Evolutionary conservation across 2,888 invertebrate genomes (phyloP), one percentile per base, ranked within the genome.

Genomic region (Synergus japonicus): DNA sequence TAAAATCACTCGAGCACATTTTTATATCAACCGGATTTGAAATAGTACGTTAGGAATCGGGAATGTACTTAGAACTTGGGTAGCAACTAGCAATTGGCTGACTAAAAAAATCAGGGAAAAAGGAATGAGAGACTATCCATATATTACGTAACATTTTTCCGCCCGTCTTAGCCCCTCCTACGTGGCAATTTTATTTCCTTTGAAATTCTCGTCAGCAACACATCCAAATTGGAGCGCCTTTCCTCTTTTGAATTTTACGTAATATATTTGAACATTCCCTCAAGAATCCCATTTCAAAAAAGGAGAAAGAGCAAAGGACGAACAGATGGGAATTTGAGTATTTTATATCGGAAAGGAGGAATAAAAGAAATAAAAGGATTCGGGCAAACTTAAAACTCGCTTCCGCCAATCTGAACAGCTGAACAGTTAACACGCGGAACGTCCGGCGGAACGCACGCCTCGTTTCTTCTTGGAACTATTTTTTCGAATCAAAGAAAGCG

Each of bases 1-100:
- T 73, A 73, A 73, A 54, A 73, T 73, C 73, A 73, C 73, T 73
- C 73, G 37, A 73, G 73, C 73, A 73, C 73, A 73, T 54, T 73
- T 73, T 49, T 73, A 73, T 73, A 29, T 10, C 10, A 73, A 49
- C 46, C 49, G 69, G 29, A 69, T 46, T 69, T 69, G 46, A 69
- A 69, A 73, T 54, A 29, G 37, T 73, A 73, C 73, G 54, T 73
- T 49, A 8, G 4, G 7, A 3, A 67, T 22, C 5, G 18, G 13
- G 49, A n/a, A 54, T 54, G 69, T 13, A 73, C 49, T 37, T 29
- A 54, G 73, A 37, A 73, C 73, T 73, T 73, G 29, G 54, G 54
- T 73, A 73, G 73, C 73, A 73, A 73, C 73, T 73, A 54, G n/a
- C 54, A n/a, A 46, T 3, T 12, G 18, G 22, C 4, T n/a, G 12